Conservation (phyloP, 2,888 invertebrate genomes). For the Patella ulyssiponensis region DNA sequence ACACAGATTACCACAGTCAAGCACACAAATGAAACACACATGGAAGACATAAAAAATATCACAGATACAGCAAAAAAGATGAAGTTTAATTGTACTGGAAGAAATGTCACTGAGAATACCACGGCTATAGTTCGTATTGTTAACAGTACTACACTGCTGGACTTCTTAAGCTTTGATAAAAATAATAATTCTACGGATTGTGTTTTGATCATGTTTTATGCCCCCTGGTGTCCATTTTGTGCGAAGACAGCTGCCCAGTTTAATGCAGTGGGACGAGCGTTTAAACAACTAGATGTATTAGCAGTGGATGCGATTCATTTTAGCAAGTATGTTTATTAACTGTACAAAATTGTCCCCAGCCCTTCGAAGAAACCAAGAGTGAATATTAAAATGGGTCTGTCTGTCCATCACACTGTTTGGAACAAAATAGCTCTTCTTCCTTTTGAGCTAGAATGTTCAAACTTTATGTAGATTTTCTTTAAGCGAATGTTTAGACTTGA, state of each 20-base stretch:
- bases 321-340: constrained; percentile 70
- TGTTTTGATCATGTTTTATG: constrained; percentile 88
- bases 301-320: constrained; percentile 91
- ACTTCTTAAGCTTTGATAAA: constrained; percentile 75
- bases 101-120: constrained; percentile 56
- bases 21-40: constrained; percentile 1
- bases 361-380: no score
- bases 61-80: constrained; percentile 56
- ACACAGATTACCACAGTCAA: not conserved
- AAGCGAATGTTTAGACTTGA: no score
- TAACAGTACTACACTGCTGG: constrained; percentile 81
- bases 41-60: constrained; percentile 33
- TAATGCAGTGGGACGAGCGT: constrained; percentile 90
- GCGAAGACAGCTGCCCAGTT: constrained; percentile 90
- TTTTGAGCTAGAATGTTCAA: no score
- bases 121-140: constrained; percentile 76
- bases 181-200: constrained; percentile 76
- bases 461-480: no score
- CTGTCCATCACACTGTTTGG: no score
- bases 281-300: constrained; percentile 88
- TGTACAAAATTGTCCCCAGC: no score
- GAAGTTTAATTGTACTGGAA: constrained; percentile 61
- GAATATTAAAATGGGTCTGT: no score
- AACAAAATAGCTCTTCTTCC: no score
- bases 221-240: constrained; percentile 91